Conservation (phyloP, 2,113 vertebrate species). For the Micronycteris hirsuta region DNA sequence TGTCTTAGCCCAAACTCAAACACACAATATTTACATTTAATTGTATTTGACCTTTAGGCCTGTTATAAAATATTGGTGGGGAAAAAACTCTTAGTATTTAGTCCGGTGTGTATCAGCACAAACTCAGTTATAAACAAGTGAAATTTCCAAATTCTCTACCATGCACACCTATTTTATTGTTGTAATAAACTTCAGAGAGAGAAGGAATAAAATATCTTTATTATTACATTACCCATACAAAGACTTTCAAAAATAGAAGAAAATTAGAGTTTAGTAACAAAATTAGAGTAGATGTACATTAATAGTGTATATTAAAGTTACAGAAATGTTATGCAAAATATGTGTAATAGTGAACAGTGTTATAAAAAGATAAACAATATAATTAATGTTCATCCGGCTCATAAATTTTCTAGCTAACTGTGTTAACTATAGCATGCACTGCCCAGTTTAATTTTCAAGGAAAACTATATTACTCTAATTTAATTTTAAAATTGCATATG, state of each 20-base stretch:
- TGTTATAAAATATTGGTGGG: not conserved
- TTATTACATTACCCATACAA: not conserved
- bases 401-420: not conserved
- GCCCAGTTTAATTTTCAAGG: not conserved
- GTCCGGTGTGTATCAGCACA: not conserved
- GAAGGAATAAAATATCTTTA: not conserved
- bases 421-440: not conserved
- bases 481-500: not conserved
- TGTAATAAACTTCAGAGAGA: not conserved
- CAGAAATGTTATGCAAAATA: not conserved
- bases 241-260: not conserved
- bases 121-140: not conserved
- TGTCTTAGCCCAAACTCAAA: not conserved
- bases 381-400: not conserved
- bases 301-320: not conserved
- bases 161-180: not conserved
- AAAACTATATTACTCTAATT: not conserved
- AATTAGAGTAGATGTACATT: not conserved
- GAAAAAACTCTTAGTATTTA: not conserved
- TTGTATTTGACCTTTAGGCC: not conserved
- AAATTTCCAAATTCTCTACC: not conserved
- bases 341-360: not conserved
- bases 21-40: not conserved
- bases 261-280: not conserved
- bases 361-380: not conserved